Base-by-base conservation (phyloP, 2,888 invertebrate genomes). In the Xanthia togata region DNA sequence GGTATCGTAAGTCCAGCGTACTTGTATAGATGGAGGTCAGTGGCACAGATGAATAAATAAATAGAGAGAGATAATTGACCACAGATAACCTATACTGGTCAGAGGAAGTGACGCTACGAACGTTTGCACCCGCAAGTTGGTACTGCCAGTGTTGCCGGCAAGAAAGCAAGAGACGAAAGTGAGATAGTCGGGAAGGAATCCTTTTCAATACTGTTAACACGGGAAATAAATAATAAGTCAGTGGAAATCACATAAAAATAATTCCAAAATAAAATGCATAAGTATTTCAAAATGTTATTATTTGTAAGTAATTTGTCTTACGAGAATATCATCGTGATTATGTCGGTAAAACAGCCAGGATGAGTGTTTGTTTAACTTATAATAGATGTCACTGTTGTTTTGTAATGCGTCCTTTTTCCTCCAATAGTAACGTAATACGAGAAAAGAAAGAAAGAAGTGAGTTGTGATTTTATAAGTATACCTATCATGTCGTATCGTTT, bases 401-500 rank as follows among this genome's bases (percentile, higher is more conserved):
- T 68, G 44, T 73, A 75, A 26, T 83, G 85, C 83, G 68, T 88
- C 88, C 86, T 76, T 88, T 79, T 88, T 86, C 62, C 84, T 85
- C 89, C 79, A 84, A 82, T 86, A 69, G 82, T 72, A 84, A 82
- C 68, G 77, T 86, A 83, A 69, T 87, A 83, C 41, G 80, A 83
- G 86, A 82, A 88, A 87, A 84, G 87, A 82, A 88, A 83, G 88
- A 88, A 88, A 86, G 89, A 88, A 88, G 78, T 79, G 82, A 87
- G 81, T 87, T 89, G 87, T 87, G 89, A 83, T 87, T 88, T 88
- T 85, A 76, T 85, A 84, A 59, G 76, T 87, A 78, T 87, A 87
- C 72, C 78, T 84, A 86, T 84, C 86, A 83, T 88, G 86, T 89
- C 87, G 86, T 83, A 87, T 87, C 87, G 87, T 87, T 84, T 85